Evolutionary conservation across 2,888 invertebrate species (phyloP).

Genomic region (Cataglyphis rosenhaueri): DNA sequence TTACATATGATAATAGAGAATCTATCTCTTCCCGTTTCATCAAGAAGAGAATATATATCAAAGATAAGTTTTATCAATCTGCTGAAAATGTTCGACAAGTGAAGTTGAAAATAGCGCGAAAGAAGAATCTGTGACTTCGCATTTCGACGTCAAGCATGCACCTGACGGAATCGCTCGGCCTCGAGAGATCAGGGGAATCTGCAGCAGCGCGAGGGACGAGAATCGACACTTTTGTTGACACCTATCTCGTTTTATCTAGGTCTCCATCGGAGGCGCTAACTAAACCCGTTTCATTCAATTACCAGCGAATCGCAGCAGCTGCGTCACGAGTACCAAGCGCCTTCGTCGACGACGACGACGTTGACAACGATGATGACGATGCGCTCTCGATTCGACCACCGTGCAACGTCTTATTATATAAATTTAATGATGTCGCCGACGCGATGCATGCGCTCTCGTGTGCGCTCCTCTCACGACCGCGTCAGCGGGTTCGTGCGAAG

Average conservation of each 20-base stretch:
- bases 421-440: conserved; percentile 79
- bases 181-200: background rate
- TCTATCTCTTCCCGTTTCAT: background rate
- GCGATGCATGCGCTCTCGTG: conserved; percentile 64
- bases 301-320: conserved; percentile 64
- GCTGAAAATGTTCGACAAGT: background rate
- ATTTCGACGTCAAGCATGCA: conserved; percentile 7
- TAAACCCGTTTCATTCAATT: conserved; percentile 66
- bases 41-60: background rate
- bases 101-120: background rate
- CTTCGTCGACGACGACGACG: background rate
- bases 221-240: conserved; percentile 22
- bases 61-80: background rate
- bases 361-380: conserved; percentile 5
- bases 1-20: background rate
- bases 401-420: conserved; percentile 82
- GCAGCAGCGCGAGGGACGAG: background rate
- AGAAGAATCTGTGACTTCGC: background rate
- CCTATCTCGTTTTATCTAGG: background rate
- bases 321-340: conserved; percentile 42
- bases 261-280: conserved; percentile 35
- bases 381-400: conserved; percentile 60
- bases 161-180: conserved; percentile 26
- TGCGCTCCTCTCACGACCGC: conserved; percentile 56
- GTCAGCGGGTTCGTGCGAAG: conserved; percentile 63